These are phyloP conservation scores for Ceratina australensis DNA, from an alignment of 1,140 invertebrate genomes.

Conservation along the genomic window DNA sequence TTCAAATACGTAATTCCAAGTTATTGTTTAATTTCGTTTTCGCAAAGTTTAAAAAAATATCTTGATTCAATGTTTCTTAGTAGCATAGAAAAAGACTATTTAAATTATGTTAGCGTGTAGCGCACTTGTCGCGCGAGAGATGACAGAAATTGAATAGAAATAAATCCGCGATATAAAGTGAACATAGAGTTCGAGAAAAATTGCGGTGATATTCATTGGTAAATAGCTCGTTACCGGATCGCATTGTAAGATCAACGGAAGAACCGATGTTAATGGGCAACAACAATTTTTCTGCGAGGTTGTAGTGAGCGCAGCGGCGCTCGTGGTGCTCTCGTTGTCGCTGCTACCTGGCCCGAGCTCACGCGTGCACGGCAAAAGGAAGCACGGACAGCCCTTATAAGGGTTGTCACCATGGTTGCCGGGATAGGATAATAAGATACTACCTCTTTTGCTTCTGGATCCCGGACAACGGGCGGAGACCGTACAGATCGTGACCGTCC, in stretches of 20 bases:
- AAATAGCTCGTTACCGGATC: constrained; percentile 67
- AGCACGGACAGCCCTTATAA: constrained; percentile 70
- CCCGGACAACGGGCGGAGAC: constrained; percentile 68
- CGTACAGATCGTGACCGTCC: constrained; percentile 70
- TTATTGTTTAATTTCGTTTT: no score
- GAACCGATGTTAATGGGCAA: constrained; percentile 67
- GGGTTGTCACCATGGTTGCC: constrained; percentile 67
- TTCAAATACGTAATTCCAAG: no score
- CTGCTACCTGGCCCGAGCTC: constrained; percentile 40
- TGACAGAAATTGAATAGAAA: no score
- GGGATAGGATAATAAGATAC: constrained; percentile 75
- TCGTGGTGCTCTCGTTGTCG: constrained; percentile 37
- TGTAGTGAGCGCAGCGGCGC: constrained; percentile 29
- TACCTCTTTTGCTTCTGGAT: constrained; percentile 62
- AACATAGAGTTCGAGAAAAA: no score
- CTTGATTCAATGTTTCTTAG: no score
- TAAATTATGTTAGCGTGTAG: no score
- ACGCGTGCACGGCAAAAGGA: constrained; percentile 45
- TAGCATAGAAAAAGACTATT: no score
- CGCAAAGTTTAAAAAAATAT: no score
- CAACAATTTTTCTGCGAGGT: constrained; percentile 51
- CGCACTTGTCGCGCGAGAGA: no score
- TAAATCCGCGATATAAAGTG: no score
- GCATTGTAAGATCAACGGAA: constrained; percentile 62
- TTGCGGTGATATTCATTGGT: constrained; percentile 26